These are phyloP conservation scores for Carabus problematicus DNA, from an alignment of 2,888 invertebrate genomes.

Conservation along the genomic window DNA sequence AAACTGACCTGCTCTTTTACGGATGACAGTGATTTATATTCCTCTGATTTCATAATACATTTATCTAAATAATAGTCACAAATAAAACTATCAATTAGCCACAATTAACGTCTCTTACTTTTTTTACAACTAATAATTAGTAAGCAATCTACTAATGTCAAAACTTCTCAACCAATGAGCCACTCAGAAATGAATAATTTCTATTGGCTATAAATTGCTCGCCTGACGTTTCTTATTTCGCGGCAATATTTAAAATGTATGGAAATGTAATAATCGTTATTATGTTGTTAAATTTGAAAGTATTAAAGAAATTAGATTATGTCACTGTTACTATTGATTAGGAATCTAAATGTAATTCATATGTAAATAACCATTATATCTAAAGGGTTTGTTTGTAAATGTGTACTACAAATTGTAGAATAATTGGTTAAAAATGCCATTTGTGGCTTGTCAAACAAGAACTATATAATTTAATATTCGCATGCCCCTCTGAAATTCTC, in stretches of 20 bases:
- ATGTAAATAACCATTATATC: no score
- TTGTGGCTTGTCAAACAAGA: no score
- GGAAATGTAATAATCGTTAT: no score
- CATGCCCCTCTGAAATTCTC: slow-evolving; percentile 44
- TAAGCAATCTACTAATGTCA: slow-evolving; percentile 21
- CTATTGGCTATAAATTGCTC: slow-evolving; percentile 1
- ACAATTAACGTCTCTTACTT: slow-evolving; percentile 8
- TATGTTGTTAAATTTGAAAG: no score
- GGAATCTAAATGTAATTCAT: no score
- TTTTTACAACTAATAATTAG: no score
- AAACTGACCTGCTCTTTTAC: slow-evolving; percentile 28
- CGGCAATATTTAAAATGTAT: slow-evolving; percentile 8
- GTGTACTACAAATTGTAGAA: no score
- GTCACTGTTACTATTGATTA: no score
- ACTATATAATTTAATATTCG: slow-evolving; percentile 34
- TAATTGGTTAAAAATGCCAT: no score
- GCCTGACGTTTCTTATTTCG: not conserved
- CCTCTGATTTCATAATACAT: slow-evolving; percentile 28
- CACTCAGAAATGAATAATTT: not conserved
- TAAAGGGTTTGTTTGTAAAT: no score
- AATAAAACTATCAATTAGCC: slow-evolving; percentile 10
- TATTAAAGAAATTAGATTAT: no score
- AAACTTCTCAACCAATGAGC: slow-evolving; percentile 15
- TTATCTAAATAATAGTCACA: slow-evolving; percentile 19
- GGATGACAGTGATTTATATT: slow-evolving; percentile 25